Evolutionary conservation across 1,140 invertebrate genomes (phyloP).

Genomic region (Protaetia brevitarsis): DNA sequence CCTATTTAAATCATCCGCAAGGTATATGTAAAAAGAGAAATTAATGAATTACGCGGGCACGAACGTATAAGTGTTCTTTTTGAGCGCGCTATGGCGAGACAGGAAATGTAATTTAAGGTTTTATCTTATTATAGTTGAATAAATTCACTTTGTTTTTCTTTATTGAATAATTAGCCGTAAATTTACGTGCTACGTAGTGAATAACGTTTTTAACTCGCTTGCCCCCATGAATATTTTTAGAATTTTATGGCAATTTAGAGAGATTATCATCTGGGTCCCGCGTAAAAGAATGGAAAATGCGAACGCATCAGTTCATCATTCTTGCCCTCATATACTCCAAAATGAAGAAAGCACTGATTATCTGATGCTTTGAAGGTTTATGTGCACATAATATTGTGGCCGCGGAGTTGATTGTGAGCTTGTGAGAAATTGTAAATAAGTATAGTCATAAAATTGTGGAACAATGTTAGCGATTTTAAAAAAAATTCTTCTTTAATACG

Average conservation of each 20-base stretch:
- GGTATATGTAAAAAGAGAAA: not conserved
- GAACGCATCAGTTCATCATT: not conserved
- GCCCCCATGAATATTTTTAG: conserved; percentile 1
- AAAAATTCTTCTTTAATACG: no score
- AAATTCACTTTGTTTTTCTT: conserved; percentile 8
- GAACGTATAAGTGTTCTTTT: not conserved
- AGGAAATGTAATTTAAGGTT: not conserved
- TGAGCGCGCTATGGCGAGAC: not conserved
- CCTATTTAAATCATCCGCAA: not conserved
- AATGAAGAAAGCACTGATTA: no score
- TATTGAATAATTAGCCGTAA: conserved; percentile 8
- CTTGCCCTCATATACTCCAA: no score
- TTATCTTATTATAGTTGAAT: conserved; percentile 11
- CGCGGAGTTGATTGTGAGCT: no score
- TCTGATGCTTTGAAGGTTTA: no score
- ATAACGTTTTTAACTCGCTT: not conserved
- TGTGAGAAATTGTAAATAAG: no score
- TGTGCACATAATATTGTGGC: no score
- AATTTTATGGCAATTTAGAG: not conserved
- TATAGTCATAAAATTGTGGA: no score
- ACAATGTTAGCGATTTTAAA: no score
- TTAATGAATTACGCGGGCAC: not conserved
- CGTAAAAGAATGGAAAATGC: not conserved
- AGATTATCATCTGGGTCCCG: not conserved
- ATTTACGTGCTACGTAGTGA: not conserved